phyloP scores from a whole-genome alignment of 2,797 vertebrate genomes.

The Chaunax sp. region DNA sequence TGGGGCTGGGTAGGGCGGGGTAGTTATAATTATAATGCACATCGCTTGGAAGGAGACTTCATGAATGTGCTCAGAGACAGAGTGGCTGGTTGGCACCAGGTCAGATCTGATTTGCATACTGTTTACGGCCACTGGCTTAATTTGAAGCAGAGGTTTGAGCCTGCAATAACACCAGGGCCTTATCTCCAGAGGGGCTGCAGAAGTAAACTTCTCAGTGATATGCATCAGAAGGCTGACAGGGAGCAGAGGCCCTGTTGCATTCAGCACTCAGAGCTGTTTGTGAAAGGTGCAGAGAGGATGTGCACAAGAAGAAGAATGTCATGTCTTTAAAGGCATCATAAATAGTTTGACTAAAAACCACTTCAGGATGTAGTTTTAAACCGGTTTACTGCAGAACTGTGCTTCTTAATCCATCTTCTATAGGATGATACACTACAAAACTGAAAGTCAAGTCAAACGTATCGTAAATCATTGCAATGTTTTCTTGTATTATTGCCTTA shows the following conservation, averaged over 20 bases:
- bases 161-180: constrained; percentile 42
- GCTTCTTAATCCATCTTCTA: too few relatives aligned
- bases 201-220: constrained; percentile 62
- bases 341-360: too few relatives aligned
- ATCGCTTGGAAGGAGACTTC: too few relatives aligned
- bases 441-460: too few relatives aligned
- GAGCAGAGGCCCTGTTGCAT: constrained; percentile 7
- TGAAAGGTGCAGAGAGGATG: background rate
- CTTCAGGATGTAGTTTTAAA: too few relatives aligned
- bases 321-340: too few relatives aligned
- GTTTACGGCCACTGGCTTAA: constrained; percentile 73
- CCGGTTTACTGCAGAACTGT: too few relatives aligned
- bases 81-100: constrained; percentile 71
- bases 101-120: constrained; percentile 75
- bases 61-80: constrained; percentile 60
- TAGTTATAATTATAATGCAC: background rate
- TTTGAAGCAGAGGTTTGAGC: constrained; percentile 55
- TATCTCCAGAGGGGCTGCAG: constrained; percentile 52
- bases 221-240: constrained; percentile 37
- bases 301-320: background rate
- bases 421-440: too few relatives aligned
- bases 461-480: too few relatives aligned
- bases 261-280: constrained; percentile 1
- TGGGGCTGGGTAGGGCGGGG: background rate
- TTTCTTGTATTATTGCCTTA: too few relatives aligned